These are phyloP conservation scores for Amaurobius ferox DNA, from an alignment of 2,888 invertebrate genomes.

Conservation along the genomic window DNA sequence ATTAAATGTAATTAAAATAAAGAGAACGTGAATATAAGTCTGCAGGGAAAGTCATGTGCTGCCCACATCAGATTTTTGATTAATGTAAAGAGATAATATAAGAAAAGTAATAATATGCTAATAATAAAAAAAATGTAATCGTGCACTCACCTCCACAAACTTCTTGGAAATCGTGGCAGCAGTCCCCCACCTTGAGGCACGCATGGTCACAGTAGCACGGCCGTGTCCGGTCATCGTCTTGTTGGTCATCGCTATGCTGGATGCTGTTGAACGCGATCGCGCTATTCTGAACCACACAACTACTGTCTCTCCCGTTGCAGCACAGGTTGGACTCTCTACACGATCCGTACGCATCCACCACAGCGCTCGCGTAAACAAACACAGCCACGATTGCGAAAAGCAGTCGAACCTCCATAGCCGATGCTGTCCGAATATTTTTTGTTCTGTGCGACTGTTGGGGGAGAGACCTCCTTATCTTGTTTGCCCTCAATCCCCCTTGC, in stretches of 20 bases:
- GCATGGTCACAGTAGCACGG: conserved; percentile 96
- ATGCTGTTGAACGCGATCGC: conserved; percentile 91
- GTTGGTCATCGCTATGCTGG: conserved; percentile 60
- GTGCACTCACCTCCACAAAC: conserved; percentile 90
- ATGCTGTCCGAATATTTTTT: background rate
- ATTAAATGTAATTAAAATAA: no score
- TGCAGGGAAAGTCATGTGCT: no score
- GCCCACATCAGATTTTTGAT: no score
- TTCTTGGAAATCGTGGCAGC: conserved; percentile 91
- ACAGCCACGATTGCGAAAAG: background rate
- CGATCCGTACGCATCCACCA: conserved; percentile 45
- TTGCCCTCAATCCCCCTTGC: no score
- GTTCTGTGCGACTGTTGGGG: background rate
- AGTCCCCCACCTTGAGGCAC: conserved; percentile 90
- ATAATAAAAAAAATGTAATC: no score
- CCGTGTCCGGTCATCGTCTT: conserved; percentile 82
- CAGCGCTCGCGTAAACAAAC: background rate
- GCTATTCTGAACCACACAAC: conserved; percentile 90
- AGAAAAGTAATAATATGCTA: no score
- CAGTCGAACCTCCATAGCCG: conserved; percentile 8
- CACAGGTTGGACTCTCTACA: conserved; percentile 89
- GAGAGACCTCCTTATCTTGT: background rate
- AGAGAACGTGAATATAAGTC: no score
- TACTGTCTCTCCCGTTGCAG: conserved; percentile 90
- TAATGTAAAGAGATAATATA: no score